Conservation (phyloP, 2,113 vertebrate genomes). For the Otocyon megalotis region DNA sequence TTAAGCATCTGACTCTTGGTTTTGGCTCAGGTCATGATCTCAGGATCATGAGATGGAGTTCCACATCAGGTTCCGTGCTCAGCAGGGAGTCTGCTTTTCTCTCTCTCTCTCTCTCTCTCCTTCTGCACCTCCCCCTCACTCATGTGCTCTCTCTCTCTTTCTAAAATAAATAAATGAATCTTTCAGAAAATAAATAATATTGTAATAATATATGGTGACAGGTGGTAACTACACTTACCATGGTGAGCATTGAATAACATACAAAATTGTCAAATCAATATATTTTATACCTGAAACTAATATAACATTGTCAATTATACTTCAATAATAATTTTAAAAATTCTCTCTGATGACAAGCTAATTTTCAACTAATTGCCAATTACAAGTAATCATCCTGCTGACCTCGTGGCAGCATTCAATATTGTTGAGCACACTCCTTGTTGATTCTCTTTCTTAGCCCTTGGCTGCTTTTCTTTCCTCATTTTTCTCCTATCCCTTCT, state of each 20-base stretch:
- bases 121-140: background rate
- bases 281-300: background rate
- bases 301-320: background rate
- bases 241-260: background rate
- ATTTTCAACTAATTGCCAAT: background rate
- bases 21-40: background rate
- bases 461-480: constrained; percentile 22
- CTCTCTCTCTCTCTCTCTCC: background rate
- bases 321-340: background rate
- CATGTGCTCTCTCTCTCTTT: background rate
- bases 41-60: background rate
- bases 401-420: background rate
- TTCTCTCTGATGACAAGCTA: background rate
- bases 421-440: background rate
- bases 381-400: constrained; percentile 3
- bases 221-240: background rate
- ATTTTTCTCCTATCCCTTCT: background rate
- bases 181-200: background rate
- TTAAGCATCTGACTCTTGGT: background rate
- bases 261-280: background rate
- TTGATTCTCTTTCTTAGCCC: constrained; percentile 8
- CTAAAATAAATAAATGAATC: background rate
- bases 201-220: background rate
- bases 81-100: background rate
- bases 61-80: background rate